Conservation (phyloP, 2,113 vertebrate species). For the Lasiurus cinereus region DNA sequence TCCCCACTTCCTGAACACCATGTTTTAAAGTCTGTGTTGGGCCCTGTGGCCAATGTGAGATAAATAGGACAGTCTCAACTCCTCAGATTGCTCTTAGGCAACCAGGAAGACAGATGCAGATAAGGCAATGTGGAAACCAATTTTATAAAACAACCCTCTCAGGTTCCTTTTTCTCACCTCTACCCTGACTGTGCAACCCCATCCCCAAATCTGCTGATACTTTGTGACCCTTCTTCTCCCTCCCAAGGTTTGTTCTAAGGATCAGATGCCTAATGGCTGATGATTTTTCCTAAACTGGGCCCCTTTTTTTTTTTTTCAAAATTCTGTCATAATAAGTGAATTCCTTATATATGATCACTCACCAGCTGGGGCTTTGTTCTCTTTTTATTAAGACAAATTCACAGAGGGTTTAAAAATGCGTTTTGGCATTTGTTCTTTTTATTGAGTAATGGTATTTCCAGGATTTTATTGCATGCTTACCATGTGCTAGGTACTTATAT, state of each 20-base stretch:
- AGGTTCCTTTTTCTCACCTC: neutral
- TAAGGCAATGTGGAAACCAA: neutral
- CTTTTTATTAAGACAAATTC: conserved; percentile 14
- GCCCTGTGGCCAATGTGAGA: neutral
- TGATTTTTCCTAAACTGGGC: neutral
- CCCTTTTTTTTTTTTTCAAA: neutral
- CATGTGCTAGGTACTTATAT: neutral
- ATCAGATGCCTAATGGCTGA: neutral
- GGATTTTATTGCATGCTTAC: neutral
- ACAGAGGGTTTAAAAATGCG: neutral
- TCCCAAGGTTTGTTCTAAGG: neutral
- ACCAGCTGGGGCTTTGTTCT: neutral
- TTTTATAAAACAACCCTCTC: neutral
- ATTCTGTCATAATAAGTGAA: neutral
- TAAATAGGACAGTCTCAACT: neutral
- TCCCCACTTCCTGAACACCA: neutral
- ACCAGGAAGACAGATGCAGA: neutral
- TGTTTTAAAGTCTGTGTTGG: neutral
- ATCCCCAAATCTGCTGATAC: neutral
- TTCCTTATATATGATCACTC: neutral
- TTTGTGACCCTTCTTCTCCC: neutral
- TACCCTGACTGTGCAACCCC: too few species aligned
- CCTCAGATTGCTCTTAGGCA: neutral
- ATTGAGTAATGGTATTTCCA: neutral
- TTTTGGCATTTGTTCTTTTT: neutral